Percentiles rank a stretch among this genome's conserved stretches.
These are phyloP conservation scores for Axea sp. DNA, from an alignment of 2,888 invertebrate genomes.

Conservation along the genomic window DNA sequence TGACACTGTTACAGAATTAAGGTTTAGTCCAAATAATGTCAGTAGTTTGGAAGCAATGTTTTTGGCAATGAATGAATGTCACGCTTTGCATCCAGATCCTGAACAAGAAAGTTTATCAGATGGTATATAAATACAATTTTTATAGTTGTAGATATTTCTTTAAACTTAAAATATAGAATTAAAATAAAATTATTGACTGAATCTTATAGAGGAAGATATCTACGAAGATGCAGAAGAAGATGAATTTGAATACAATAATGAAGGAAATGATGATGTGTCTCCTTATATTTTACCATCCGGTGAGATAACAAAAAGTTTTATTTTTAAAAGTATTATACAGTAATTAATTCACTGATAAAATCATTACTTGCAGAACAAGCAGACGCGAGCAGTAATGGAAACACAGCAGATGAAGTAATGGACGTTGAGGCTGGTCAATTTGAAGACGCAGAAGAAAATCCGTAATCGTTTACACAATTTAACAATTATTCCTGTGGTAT, in stretches of 20 bases:
- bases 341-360: too few species aligned
- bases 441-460: slow-evolving; percentile 82
- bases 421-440: slow-evolving; percentile 81
- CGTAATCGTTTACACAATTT: slow-evolving; percentile 65
- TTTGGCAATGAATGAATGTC: slow-evolving; percentile 87
- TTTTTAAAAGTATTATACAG: too few species aligned
- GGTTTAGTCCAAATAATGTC: slow-evolving; percentile 85
- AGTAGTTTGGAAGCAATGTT: slow-evolving; percentile 85
- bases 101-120: slow-evolving; percentile 81
- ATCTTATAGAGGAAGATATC: slow-evolving; percentile 79
- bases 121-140: slow-evolving; percentile 70
- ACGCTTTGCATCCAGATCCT: slow-evolving; percentile 89
- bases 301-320: slow-evolving; percentile 55
- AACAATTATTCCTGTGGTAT: slow-evolving; percentile 64
- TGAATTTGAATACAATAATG: slow-evolving; percentile 79
- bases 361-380: slow-evolving; percentile 76
- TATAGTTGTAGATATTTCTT: too few species aligned
- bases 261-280: slow-evolving; percentile 76
- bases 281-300: slow-evolving; percentile 75
- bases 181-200: not conserved
- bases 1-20: slow-evolving; percentile 85
- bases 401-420: slow-evolving; percentile 79
- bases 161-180: not conserved
- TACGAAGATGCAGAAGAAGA: slow-evolving; percentile 80
- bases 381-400: slow-evolving; percentile 75